Percentiles rank a stretch among this genome's conserved stretches.
phyloP scores from a whole-genome alignment of 2,888 invertebrate species.

The Drosophila mimica region DNA sequence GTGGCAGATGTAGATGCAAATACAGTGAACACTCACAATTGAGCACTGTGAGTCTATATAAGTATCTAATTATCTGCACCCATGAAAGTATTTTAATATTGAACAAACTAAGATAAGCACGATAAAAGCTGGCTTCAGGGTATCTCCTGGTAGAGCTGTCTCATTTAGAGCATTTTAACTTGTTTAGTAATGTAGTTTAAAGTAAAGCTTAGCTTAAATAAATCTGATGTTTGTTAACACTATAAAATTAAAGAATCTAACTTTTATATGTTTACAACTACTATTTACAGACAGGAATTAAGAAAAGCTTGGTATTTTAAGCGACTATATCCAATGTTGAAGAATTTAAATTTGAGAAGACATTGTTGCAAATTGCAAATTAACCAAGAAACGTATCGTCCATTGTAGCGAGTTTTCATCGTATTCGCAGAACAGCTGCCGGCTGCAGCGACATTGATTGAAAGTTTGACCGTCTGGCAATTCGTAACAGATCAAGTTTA shows the following conservation, averaged over 20 bases:
- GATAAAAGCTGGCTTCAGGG: not conserved
- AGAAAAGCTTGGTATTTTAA: no score
- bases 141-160: not conserved
- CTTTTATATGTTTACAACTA: no score
- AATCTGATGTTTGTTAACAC: no score
- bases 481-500: conserved; percentile 80
- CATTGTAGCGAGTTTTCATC: not conserved
- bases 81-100: not conserved
- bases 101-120: not conserved
- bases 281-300: no score
- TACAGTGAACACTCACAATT: conserved; percentile 3
- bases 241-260: no score
- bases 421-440: conserved; percentile 26
- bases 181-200: not conserved
- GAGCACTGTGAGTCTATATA: no score
- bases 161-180: not conserved
- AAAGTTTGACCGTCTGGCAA: conserved; percentile 57
- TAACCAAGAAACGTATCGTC: not conserved
- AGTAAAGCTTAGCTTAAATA: no score
- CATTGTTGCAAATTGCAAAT: not conserved
- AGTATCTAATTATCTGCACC: no score
- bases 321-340: no score
- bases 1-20: conserved; percentile 18
- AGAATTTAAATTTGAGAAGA: not conserved
- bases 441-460: conserved; percentile 32